phyloP scores from a whole-genome alignment of 2,888 invertebrate species.

The Amaurobius ferox region DNA sequence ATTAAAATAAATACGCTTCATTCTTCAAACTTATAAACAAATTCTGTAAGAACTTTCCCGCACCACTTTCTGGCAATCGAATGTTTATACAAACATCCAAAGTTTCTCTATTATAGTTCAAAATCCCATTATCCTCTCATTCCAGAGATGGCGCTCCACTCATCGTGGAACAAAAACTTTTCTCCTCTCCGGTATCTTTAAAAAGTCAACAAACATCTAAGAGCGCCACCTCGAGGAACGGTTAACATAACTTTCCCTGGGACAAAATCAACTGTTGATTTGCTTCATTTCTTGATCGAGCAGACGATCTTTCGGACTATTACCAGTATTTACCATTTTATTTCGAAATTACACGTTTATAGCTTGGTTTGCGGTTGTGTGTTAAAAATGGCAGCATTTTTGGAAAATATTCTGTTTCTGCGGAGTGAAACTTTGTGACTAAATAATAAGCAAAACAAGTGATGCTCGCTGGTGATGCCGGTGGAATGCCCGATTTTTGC shows the following conservation, averaged over 20 bases:
- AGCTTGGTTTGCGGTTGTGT: no score
- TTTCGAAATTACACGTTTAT: background rate
- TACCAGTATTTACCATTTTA: background rate
- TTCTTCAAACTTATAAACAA: no score
- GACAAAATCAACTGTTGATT: background rate
- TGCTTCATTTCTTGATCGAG: background rate
- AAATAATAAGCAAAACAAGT: background rate
- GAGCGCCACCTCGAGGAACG: constrained; percentile 7
- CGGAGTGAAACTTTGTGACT: background rate
- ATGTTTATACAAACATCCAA: no score
- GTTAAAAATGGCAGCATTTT: no score
- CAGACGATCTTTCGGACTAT: background rate
- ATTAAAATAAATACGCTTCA: no score
- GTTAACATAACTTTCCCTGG: background rate
- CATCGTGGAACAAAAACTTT: background rate
- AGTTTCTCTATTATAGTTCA: no score
- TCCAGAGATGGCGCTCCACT: background rate
- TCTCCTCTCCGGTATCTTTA: background rate
- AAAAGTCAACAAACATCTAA: constrained; percentile 1
- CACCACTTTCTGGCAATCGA: no score
- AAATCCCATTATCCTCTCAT: no score
- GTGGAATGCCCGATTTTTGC: background rate
- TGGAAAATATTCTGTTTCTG: background rate
- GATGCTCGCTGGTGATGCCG: background rate
- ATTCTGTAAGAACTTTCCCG: no score